Evolutionary conservation across 1,140 invertebrate species (phyloP), one percentile per base, ranked within the genome.

Genomic region (Metaphire vulgaris): DNA sequence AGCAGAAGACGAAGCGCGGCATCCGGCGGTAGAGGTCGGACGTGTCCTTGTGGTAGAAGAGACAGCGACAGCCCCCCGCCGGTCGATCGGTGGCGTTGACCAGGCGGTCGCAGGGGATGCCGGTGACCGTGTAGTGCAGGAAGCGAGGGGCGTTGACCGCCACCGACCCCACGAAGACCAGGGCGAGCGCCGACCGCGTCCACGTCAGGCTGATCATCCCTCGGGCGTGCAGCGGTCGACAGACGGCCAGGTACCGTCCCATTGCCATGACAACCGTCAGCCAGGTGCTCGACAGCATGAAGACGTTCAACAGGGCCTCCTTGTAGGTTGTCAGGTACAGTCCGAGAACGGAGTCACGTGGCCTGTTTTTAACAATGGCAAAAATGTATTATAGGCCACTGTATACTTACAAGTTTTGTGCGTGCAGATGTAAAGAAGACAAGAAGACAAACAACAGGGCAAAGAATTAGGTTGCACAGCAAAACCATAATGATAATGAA

Each of bases 231-330:
- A 86, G 79, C 16, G 85, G 85, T 74, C 82, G 81, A 73, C 85
- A 86, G 68, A 85, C 83, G 14, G 84, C 85, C n/a, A 86, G 78
- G 80, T 83, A 86, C 14, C 85, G 70, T 73, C 83, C 84, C 33
- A 83, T 79, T 32, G 85, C 84, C 83, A 85, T 84, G 30, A 83
- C 82, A 6, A 86, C 85, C 0, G 85, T 86, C 66, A 86, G 77
- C 83, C 83, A 83, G 0, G 85, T 85, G 74, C 83, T 84, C 26
- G 80, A 79, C 76, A 86, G 81, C 66, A 85, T 84, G 75, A 85
- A 85, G 0, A 84, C 80, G 76, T 84, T 85, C 69, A 84, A 81
- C 16, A 85, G 74, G 1, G 81, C 81, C 15, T 81, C 72, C 34
- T 80, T 76, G 78, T 83, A 84, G 56, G 82, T 79, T 15, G 79